A percentile compares a stretch with the other conserved stretches of the same genome.
Evolutionary conservation across 1,140 invertebrate genomes (phyloP).

Genomic region (Diachasma alloeum): DNA sequence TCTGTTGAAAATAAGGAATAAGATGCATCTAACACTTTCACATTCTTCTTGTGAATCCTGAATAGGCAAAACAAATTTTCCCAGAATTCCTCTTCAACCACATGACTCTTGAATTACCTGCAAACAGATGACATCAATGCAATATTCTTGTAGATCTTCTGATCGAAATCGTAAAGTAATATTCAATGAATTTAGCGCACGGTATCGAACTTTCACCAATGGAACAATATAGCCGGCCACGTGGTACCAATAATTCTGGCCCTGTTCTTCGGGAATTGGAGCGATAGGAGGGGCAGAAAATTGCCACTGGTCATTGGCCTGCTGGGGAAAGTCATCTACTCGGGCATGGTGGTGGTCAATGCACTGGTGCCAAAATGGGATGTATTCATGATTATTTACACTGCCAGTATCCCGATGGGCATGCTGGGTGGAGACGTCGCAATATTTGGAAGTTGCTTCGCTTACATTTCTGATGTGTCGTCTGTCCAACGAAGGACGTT

Average conservation of each 20-base stretch:
- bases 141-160: not conserved
- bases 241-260: conserved; percentile 76
- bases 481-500: conserved; percentile 71
- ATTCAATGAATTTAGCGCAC: conserved; percentile 65
- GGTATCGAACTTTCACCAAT: conserved; percentile 76
- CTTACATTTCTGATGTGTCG: conserved; percentile 78
- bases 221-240: conserved; percentile 76
- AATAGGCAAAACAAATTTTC: no score
- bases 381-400: conserved; percentile 76
- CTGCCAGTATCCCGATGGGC: conserved; percentile 75
- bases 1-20: not conserved
- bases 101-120: no score
- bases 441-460: conserved; percentile 77
- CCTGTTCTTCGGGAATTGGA: conserved; percentile 79
- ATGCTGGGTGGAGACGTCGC: conserved; percentile 78
- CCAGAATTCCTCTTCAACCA: no score
- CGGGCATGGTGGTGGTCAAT: conserved; percentile 75
- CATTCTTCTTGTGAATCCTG: no score
- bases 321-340: conserved; percentile 77
- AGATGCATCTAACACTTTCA: no score
- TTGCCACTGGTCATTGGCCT: conserved; percentile 74
- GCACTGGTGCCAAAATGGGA: conserved; percentile 73
- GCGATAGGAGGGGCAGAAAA: conserved; percentile 76
- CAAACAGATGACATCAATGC: not conserved
- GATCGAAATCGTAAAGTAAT: not conserved